A percentile compares a stretch with the other conserved stretches of the same genome.
Evolutionary conservation across 92 coral and sea anemone species (phyloP).

Genomic region (Epizoanthus ramosus): DNA sequence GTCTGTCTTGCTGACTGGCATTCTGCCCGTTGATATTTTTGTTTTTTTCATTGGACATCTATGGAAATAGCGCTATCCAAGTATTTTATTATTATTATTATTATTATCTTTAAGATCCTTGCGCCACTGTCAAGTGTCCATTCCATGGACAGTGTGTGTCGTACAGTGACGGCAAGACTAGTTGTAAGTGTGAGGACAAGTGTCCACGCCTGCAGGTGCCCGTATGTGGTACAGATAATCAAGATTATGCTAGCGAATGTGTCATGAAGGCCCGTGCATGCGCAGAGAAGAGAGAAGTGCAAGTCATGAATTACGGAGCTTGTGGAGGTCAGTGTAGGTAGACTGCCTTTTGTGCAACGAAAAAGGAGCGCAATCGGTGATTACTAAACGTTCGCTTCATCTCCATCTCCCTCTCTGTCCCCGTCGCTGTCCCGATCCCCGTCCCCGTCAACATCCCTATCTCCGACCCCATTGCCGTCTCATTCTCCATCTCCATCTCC

Average conservation of each 20-base stretch:
- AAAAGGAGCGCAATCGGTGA: no score
- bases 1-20: neutral
- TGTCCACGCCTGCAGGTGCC: slow-evolving; percentile 77
- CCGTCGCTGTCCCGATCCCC: no score
- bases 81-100: neutral
- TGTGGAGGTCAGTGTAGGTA: slow-evolving; percentile 72
- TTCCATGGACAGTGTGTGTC: slow-evolving; percentile 87
- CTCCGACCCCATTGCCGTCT: no score
- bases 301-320: slow-evolving; percentile 64
- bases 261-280: slow-evolving; percentile 83
- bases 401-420: no score
- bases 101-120: slow-evolving; percentile 69
- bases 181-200: slow-evolving; percentile 75
- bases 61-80: no score
- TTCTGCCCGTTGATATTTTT: neutral
- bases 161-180: slow-evolving; percentile 77
- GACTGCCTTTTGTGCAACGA: no score
- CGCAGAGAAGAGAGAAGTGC: slow-evolving; percentile 57
- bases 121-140: slow-evolving; percentile 76
- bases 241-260: slow-evolving; percentile 86
- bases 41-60: neutral
- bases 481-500: no score
- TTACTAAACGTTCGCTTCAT: no score
- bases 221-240: slow-evolving; percentile 93
- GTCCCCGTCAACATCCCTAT: no score